Evolutionary conservation across 2,888 invertebrate genomes (phyloP).

Genomic region (Phymatocera aterrima): DNA sequence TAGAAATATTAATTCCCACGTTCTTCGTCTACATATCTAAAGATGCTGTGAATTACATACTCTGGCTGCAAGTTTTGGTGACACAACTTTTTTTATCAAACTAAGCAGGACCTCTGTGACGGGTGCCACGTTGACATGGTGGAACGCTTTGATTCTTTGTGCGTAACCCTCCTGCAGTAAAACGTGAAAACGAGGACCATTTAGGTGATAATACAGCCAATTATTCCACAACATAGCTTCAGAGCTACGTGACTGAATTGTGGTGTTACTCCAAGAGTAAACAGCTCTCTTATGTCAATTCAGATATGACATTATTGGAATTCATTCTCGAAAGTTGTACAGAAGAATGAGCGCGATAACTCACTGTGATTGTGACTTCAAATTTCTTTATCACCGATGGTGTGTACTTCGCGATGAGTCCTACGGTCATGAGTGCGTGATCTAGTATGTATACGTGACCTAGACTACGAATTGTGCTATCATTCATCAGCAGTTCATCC

Average conservation of each 20-base stretch:
- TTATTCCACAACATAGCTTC: too few species aligned
- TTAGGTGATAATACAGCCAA: neutral
- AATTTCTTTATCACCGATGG: slow-evolving; percentile 72
- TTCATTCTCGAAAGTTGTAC: neutral
- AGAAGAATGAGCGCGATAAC: slow-evolving; percentile 32
- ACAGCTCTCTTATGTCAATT: neutral
- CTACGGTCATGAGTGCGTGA: slow-evolving; percentile 63
- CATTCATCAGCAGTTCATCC: slow-evolving; percentile 71
- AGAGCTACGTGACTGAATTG: neutral
- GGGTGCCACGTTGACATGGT: slow-evolving; percentile 78
- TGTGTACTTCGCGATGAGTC: slow-evolving; percentile 71
- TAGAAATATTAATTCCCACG: neutral
- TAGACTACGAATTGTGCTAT: slow-evolving; percentile 64
- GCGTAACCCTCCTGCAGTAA: slow-evolving; percentile 78
- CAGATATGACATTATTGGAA: neutral
- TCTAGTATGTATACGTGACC: slow-evolving; percentile 73
- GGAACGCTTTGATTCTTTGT: slow-evolving; percentile 79
- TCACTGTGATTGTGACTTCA: slow-evolving; percentile 76
- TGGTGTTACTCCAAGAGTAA: neutral
- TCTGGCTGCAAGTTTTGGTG: slow-evolving; percentile 79
- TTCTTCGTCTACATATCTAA: neutral
- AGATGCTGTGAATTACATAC: slow-evolving; percentile 73
- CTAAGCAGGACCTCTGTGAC: slow-evolving; percentile 77
- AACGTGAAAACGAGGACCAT: neutral
- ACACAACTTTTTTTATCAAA: slow-evolving; percentile 78